Evolutionary conservation across 2,888 invertebrate species (phyloP).

Genomic region (Apamea sordens): DNA sequence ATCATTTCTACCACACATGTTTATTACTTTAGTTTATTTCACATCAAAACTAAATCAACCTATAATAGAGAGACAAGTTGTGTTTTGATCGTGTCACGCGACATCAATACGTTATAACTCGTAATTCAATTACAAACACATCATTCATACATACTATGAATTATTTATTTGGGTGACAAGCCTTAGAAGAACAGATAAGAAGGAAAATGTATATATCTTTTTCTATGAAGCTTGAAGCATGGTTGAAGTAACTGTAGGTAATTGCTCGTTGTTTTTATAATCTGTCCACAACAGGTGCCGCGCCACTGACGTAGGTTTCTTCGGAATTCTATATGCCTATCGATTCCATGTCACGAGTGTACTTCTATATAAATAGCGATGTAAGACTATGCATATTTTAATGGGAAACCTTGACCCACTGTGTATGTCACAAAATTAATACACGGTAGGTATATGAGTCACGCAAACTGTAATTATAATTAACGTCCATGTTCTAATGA

Average conservation of each 20-base stretch:
- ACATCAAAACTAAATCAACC: conserved; percentile 22
- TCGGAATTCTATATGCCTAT: conserved; percentile 7
- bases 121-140: conserved; percentile 46
- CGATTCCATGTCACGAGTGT: conserved; percentile 6
- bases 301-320: conserved; percentile 11
- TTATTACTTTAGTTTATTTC: conserved; percentile 23
- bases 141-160: conserved; percentile 34
- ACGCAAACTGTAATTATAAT: conserved; percentile 73
- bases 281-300: conserved; percentile 17
- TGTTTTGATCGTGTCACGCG: conserved; percentile 30
- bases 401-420: conserved; percentile 67
- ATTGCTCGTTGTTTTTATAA: conserved; percentile 32
- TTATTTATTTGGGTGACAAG: conserved; percentile 51
- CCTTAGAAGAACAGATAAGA: conserved; percentile 28
- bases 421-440: conserved; percentile 66
- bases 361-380: conserved; percentile 14
- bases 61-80: conserved; percentile 32
- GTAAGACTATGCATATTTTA: conserved; percentile 45
- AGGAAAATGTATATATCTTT: conserved; percentile 7
- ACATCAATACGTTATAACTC: conserved; percentile 28
- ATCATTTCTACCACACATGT: conserved; percentile 27
- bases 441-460: conserved; percentile 59
- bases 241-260: conserved; percentile 41
- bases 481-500: conserved; percentile 65
- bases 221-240: conserved; percentile 26